Evolutionary conservation across 1,140 invertebrate genomes (phyloP).

Genomic region (Tetramorium simillimum): DNA sequence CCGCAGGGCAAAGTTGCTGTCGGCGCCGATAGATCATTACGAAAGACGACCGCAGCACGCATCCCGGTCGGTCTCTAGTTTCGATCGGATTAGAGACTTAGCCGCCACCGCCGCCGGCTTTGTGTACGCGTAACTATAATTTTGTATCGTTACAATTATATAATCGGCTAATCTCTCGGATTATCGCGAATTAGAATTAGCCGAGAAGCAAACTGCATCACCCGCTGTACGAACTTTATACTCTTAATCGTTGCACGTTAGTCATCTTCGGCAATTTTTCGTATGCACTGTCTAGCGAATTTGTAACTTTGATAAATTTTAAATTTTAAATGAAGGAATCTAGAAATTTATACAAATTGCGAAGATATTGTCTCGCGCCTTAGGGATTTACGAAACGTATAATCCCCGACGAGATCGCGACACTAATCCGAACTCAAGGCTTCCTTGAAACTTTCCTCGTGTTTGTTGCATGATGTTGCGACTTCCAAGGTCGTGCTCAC

Average conservation of each 20-base stretch:
- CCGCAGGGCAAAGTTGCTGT: conserved; percentile 39
- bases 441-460: conserved; percentile 36
- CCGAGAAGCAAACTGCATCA: not conserved
- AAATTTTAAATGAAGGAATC: not conserved
- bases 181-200: not conserved
- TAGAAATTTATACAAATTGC: not conserved
- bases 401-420: conserved; percentile 12
- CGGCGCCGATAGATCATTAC: conserved; percentile 46
- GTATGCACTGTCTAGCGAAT: not conserved
- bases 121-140: conserved; percentile 22
- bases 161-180: conserved; percentile 4
- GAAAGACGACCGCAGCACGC: conserved; percentile 36
- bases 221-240: not conserved
- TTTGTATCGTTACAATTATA: conserved; percentile 6
- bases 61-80: conserved; percentile 31
- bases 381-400: conserved; percentile 15
- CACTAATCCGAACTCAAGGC: conserved; percentile 45
- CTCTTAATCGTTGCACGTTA: not conserved
- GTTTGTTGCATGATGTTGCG: conserved; percentile 20
- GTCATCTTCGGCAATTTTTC: not conserved
- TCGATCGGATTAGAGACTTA: conserved; percentile 35
- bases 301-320: not conserved
- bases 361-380: not conserved
- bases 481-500: conserved; percentile 18
- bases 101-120: not conserved